A percentile compares a stretch with the other conserved stretches of the same genome.
Conservation (phyloP, 2,797 vertebrate genomes). For the Pagetopsis macropterus region DNA sequence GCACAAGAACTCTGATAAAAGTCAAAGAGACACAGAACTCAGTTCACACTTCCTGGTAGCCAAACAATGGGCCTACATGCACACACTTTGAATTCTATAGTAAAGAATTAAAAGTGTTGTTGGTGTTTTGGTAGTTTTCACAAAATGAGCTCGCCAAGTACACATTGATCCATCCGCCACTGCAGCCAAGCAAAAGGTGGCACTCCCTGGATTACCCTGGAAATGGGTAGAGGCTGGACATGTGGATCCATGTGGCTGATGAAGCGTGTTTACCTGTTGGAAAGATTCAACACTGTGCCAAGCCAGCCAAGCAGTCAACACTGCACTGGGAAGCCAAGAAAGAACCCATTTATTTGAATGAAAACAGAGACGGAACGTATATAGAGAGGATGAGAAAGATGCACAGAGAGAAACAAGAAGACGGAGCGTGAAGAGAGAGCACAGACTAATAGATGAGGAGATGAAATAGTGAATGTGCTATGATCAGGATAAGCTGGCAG, state of each 20-base stretch:
- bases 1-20: slow-evolving; percentile 49
- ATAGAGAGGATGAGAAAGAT: slow-evolving; percentile 27
- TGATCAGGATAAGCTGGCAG: slow-evolving; percentile 35
- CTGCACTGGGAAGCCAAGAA: slow-evolving; percentile 45
- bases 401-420: slow-evolving; percentile 35
- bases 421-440: slow-evolving; percentile 6
- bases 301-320: slow-evolving; percentile 56
- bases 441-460: slow-evolving; percentile 35
- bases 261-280: slow-evolving; percentile 65
- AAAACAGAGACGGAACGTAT: slow-evolving; percentile 38
- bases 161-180: slow-evolving; percentile 44
- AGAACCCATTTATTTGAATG: slow-evolving; percentile 55
- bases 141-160: slow-evolving; percentile 34
- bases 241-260: slow-evolving; percentile 54
- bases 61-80: slow-evolving; percentile 9
- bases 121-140: slow-evolving; percentile 24
- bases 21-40: slow-evolving; percentile 52
- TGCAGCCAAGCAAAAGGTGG: slow-evolving; percentile 31
- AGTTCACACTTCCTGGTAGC: slow-evolving; percentile 28
- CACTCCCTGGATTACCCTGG: slow-evolving; percentile 39
- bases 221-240: slow-evolving; percentile 36
- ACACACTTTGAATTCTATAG: slow-evolving; percentile 27
- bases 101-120: slow-evolving; percentile 31
- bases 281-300: slow-evolving; percentile 45
- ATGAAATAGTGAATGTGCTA: slow-evolving; percentile 32